A percentile compares a stretch with the other conserved stretches of the same genome.
phyloP scores from a whole-genome alignment of 2,113 vertebrate species.

The Pomatorhinus ruficollis region DNA sequence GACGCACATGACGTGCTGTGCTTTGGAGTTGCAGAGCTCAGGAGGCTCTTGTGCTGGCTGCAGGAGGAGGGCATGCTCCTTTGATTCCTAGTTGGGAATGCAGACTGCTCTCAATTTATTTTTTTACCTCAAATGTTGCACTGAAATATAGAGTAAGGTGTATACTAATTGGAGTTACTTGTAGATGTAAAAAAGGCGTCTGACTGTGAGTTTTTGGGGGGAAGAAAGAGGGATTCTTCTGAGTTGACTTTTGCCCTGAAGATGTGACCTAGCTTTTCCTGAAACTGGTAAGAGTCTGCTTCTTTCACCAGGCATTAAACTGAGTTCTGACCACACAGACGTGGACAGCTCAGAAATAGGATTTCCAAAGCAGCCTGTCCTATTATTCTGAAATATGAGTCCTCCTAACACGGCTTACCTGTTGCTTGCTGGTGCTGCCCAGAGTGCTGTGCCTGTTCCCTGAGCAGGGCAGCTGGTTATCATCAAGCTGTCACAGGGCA shows the following conservation, averaged over 20 bases:
- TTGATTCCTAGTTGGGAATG: neutral
- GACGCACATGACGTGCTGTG: neutral
- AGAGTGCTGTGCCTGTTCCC: neutral
- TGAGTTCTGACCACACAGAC: neutral
- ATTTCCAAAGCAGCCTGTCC: neutral
- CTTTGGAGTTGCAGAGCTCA: neutral
- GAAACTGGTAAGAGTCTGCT: neutral
- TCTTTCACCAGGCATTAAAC: neutral
- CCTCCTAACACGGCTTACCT: neutral
- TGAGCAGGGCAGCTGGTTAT: constrained; percentile 21
- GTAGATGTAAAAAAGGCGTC: neutral
- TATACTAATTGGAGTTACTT: neutral
- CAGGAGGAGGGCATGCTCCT: neutral
- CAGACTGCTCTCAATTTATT: neutral
- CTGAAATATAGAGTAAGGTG: neutral
- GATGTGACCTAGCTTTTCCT: neutral
- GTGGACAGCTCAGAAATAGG: neutral
- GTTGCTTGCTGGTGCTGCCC: neutral
- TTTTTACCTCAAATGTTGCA: neutral
- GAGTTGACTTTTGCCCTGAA: neutral
- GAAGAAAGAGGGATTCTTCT: neutral
- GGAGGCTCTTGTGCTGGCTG: neutral
- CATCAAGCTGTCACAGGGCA: constrained; percentile 32
- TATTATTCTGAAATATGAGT: neutral
- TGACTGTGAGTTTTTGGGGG: neutral